A percentile compares a stretch with the other conserved stretches of the same genome.
Conservation (phyloP, 1,140 invertebrate species). For the Leptinotarsa texana region DNA sequence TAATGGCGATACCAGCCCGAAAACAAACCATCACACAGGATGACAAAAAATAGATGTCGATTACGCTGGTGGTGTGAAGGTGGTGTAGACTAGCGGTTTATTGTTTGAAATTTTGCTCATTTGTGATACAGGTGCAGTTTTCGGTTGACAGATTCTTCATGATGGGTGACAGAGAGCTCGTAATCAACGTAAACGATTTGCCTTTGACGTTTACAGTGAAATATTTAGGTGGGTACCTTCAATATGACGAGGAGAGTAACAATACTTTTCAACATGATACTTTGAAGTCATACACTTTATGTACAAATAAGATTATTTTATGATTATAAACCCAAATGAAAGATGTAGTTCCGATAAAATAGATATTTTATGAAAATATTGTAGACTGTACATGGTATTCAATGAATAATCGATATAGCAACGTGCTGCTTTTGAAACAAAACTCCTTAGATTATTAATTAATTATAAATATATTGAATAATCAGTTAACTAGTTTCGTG, state of each 20-base stretch:
- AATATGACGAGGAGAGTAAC: background rate
- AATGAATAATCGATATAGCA: no score
- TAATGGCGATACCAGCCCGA: background rate
- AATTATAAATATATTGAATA: no score
- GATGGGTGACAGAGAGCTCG: constrained; percentile 41
- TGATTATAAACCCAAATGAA: no score
- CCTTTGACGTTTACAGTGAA: constrained; percentile 49
- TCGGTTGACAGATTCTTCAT: background rate
- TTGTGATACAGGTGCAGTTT: constrained; percentile 1
- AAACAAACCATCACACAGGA: background rate
- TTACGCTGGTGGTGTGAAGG: constrained; percentile 4
- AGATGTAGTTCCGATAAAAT: no score
- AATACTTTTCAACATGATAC: no score
- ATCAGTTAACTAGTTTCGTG: no score
- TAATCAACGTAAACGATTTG: constrained; percentile 48
- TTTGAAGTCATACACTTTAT: no score
- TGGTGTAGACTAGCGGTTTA: background rate
- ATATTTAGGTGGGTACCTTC: constrained; percentile 48
- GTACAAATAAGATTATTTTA: no score
- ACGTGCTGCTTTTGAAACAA: no score
- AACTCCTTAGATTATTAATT: no score
- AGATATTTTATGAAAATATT: no score
- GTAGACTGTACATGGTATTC: no score
- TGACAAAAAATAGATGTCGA: constrained; percentile 17
- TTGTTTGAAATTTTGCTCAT: background rate